Evolutionary conservation across 2,888 invertebrate genomes (phyloP).

Genomic region (Carcina quercana): DNA sequence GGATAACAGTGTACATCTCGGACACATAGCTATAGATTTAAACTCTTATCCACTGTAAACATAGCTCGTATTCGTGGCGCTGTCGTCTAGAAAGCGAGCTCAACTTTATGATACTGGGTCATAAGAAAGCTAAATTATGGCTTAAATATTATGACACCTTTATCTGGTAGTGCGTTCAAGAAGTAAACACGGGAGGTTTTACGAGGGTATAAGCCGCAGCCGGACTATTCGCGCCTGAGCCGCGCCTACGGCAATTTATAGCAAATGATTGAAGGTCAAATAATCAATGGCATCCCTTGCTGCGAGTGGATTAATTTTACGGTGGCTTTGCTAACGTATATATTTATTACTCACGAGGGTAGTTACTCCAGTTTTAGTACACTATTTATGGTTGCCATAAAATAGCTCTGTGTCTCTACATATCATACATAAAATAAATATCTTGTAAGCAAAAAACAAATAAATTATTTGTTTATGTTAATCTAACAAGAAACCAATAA

Average conservation of each 20-base stretch:
- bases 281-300: conserved; percentile 27
- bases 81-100: conserved; percentile 47
- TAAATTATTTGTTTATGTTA: no score
- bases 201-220: conserved; percentile 40
- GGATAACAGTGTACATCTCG: conserved; percentile 43
- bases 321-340: no score
- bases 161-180: conserved; percentile 60
- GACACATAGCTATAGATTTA: conserved; percentile 33
- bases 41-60: conserved; percentile 40
- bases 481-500: no score
- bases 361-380: no score
- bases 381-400: no score
- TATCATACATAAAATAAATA: no score
- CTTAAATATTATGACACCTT: conserved; percentile 72
- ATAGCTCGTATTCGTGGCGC: conserved; percentile 37
- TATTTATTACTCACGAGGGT: no score
- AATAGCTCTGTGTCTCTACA: no score
- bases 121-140: conserved; percentile 68
- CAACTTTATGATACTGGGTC: conserved; percentile 60
- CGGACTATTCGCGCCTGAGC: conserved; percentile 26
- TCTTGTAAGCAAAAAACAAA: no score
- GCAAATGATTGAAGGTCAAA: conserved; percentile 36
- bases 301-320: conserved; percentile 25
- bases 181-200: conserved; percentile 54
- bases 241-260: conserved; percentile 33